Evolutionary conservation across 2,113 vertebrate genomes (phyloP), one percentile per base, ranked within the genome.

Genomic region (Setophaga petechia): DNA sequence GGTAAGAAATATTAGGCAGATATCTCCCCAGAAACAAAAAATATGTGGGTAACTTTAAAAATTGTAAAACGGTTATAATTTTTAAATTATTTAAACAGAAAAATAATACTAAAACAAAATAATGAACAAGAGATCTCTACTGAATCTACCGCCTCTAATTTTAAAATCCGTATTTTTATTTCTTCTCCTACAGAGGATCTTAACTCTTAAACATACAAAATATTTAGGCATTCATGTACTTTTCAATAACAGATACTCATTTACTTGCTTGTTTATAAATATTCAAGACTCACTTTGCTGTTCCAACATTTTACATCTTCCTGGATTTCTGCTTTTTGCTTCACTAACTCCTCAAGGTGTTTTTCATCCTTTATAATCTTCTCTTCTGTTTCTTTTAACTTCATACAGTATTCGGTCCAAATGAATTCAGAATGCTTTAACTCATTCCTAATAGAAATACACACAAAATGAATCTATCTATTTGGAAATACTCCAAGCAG

Each of bases 281-380:
- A 96, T 95, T 90, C 57, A 96, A 95, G 55, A 97, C 84, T 98
- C 93, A 98, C 98, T 96, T 67, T 86, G 12, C 97, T 87, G 62
- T 94, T 96, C 91, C 96, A 94, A 78, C 75, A 71, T 89, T 91
- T 96, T 95, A 98, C 94, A 46, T 97, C 93, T 85, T 95, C 85
- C 89, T 95, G 95, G 84, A 97, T 91, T 89, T 97, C 80, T 92
- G 91, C 81, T 69, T 97, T 97, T 87, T 87, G 93, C 78, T 96
- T 93, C 57, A 87, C 86, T 77, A 97, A 79, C 37, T 96, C 66
- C 51, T 96, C 78, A 67, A 97, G 97, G 68, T 94, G 92, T 49
- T 97, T 95, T 86, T 98, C 95, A 88, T 93, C 97, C 84, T 97
- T 91, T 87, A 72, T 93, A 81, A 98, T 59, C 52, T 92, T 94